A percentile compares a stretch with the other conserved stretches of the same genome.
Evolutionary conservation across 2,888 invertebrate species (phyloP).

Genomic region (Lithophane semibrunnea): DNA sequence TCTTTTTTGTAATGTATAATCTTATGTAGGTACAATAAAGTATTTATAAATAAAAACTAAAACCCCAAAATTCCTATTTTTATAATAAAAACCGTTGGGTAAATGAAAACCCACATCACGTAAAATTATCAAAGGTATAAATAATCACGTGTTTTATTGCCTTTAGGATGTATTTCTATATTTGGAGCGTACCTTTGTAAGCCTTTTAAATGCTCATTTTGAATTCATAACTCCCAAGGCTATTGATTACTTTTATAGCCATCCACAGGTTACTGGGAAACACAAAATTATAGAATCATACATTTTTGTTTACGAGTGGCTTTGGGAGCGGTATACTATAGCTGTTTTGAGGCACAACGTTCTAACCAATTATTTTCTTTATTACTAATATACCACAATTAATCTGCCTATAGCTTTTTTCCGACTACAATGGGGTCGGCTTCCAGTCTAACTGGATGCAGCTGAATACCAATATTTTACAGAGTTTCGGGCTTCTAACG

Average conservation of each 20-base stretch:
- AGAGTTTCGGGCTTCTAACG: too few species aligned
- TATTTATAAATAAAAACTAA: too few species aligned
- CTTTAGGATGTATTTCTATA: not conserved
- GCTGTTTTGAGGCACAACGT: too few species aligned
- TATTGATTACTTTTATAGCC: slow-evolving; percentile 23
- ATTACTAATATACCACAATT: too few species aligned
- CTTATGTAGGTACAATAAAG: too few species aligned
- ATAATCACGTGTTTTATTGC: slow-evolving; percentile 17
- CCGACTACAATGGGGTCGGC: too few species aligned
- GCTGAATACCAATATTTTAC: too few species aligned
- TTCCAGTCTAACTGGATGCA: too few species aligned
- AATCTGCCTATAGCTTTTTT: too few species aligned
- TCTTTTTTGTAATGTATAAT: too few species aligned
- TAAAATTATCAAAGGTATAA: slow-evolving; percentile 32
- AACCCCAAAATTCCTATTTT: too few species aligned
- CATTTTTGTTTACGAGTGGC: not conserved
- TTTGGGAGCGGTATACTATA: not conserved
- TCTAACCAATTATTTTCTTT: not conserved
- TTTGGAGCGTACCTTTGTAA: not conserved
- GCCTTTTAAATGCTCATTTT: slow-evolving; percentile 42
- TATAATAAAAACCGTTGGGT: too few species aligned
- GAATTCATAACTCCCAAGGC: slow-evolving; percentile 38
- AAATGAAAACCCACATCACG: not conserved
- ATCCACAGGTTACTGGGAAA: not conserved
- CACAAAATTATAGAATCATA: not conserved